Percentiles rank a stretch among this genome's conserved stretches.
phyloP scores from a whole-genome alignment of 2,888 invertebrate species.

The Eristalinus aeneus region DNA sequence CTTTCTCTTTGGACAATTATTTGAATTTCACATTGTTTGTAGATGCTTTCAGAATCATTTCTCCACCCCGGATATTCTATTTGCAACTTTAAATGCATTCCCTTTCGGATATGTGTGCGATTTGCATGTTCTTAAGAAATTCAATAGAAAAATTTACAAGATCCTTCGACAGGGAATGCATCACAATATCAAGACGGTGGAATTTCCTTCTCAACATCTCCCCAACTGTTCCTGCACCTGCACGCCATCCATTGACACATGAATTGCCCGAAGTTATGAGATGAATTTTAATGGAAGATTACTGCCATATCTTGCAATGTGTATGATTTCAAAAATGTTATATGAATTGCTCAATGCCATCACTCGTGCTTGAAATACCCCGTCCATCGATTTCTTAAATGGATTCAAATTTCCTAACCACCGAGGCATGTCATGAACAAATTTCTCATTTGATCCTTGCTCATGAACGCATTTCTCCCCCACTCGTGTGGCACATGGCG shows the following conservation, averaged over 20 bases:
- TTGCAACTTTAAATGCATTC: background rate
- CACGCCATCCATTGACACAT: no score
- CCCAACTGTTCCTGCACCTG: no score
- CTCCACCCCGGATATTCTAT: background rate
- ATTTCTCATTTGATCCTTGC: background rate
- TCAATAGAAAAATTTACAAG: no score
- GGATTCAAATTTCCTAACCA: background rate
- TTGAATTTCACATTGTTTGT: constrained; percentile 47
- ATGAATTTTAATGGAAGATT: constrained; percentile 37
- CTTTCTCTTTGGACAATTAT: constrained; percentile 20
- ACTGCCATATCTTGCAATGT: constrained; percentile 20
- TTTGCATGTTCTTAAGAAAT: no score
- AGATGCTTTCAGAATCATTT: constrained; percentile 10
- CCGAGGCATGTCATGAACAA: background rate
- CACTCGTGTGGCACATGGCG: background rate
- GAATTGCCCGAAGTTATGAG: constrained; percentile 11
- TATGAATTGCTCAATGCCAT: background rate
- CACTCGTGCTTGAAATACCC: background rate
- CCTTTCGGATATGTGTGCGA: no score
- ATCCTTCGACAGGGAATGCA: no score
- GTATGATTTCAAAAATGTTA: background rate
- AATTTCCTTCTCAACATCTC: no score
- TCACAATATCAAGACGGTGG: no score
- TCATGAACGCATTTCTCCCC: background rate
- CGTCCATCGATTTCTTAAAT: background rate